Evolutionary conservation across 2,888 invertebrate genomes (phyloP).

Genomic region (Drosophila paramelanica): DNA sequence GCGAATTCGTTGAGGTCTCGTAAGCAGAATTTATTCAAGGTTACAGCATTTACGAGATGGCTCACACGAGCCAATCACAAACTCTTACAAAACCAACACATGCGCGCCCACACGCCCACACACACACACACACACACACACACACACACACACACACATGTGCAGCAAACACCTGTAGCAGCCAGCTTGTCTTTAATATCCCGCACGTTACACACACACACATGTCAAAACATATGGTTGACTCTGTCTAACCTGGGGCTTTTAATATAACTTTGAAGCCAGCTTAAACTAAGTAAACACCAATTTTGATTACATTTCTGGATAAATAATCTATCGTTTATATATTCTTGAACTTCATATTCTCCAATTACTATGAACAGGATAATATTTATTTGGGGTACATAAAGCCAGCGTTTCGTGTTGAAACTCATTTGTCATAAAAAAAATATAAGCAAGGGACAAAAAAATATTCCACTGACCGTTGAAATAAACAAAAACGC

Average conservation of each 20-base stretch:
- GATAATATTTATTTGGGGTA: neutral
- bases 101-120: neutral
- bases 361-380: constrained; percentile 11
- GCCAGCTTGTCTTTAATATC: constrained; percentile 3
- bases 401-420: constrained; percentile 12
- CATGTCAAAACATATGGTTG: constrained; percentile 7
- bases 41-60: neutral
- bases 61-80: constrained; percentile 5
- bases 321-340: neutral
- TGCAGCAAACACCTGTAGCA: constrained; percentile 30
- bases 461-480: constrained; percentile 14
- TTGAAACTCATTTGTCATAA: constrained; percentile 19
- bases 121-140: neutral
- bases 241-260: constrained; percentile 10
- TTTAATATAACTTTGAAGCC: constrained; percentile 1
- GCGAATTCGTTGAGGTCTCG: no score
- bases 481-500: constrained; percentile 16
- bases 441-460: neutral
- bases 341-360: neutral
- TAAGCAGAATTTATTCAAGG: neutral
- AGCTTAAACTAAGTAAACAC: neutral
- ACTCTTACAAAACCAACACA: neutral
- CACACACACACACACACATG: neutral
- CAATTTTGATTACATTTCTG: neutral
- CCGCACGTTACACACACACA: neutral